phyloP scores from a whole-genome alignment of 1,140 invertebrate species.

The Eriocheir sinensis region DNA sequence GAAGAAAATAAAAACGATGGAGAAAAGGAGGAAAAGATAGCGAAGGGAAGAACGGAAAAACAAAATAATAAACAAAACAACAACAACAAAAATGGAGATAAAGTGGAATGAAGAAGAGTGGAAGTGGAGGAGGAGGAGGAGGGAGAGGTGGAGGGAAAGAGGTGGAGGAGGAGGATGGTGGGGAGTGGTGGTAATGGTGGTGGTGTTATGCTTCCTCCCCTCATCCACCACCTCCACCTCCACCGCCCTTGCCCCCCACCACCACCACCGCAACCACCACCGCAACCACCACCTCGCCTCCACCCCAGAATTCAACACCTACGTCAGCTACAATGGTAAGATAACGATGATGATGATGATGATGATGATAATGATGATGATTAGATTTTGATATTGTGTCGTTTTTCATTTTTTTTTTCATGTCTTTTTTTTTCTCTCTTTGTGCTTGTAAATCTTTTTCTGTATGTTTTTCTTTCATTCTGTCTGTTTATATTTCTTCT shows the following conservation, averaged over 20 bases:
- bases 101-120: not conserved
- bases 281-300: not conserved
- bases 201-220: not conserved
- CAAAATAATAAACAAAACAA: not conserved
- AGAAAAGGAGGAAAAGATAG: not conserved
- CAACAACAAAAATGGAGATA: not conserved
- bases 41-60: not conserved
- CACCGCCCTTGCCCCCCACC: too few species aligned
- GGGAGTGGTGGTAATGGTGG: not conserved
- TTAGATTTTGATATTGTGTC: too few species aligned
- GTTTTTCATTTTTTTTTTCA: too few species aligned
- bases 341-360: not conserved
- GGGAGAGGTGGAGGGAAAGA: not conserved
- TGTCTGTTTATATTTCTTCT: too few species aligned
- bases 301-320: conserved; percentile 9
- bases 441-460: too few species aligned
- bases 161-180: not conserved
- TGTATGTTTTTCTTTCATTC: too few species aligned
- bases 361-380: too few species aligned
- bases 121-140: not conserved
- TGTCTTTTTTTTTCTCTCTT: too few species aligned
- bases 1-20: not conserved
- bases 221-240: not conserved
- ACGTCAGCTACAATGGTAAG: conserved; percentile 63
- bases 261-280: not conserved